phyloP scores from a whole-genome alignment of 2,888 invertebrate species.

The Odontothrips loti region DNA sequence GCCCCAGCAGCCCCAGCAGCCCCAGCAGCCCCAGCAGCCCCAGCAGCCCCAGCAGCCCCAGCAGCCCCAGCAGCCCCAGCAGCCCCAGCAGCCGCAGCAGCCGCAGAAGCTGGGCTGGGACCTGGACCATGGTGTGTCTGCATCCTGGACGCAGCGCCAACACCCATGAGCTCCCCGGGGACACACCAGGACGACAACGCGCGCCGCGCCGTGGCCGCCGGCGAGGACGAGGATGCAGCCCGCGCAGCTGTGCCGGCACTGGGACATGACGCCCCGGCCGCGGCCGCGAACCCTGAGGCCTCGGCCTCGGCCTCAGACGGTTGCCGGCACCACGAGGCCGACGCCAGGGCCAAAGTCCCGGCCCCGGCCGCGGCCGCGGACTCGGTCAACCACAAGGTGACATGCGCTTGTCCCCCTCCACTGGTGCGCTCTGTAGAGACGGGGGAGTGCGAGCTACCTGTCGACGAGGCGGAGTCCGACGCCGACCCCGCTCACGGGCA shows the following conservation, averaged over 20 bases:
- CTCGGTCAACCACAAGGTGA: no score
- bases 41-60: background rate
- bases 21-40: background rate
- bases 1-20: background rate
- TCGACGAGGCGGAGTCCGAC: background rate
- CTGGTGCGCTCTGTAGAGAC: slow-evolving; percentile 8
- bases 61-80: background rate
- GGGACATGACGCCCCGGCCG: no score
- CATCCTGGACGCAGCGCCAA: background rate
- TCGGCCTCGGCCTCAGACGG: no score
- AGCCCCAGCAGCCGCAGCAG: background rate
- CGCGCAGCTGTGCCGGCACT: background rate
- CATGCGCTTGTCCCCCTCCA: background rate
- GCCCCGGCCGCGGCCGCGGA: no score
- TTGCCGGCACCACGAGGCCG: no score
- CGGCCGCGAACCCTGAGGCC: no score
- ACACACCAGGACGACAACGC: no score
- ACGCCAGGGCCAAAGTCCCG: no score
- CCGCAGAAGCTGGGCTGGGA: no score
- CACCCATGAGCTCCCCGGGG: no score
- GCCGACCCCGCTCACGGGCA: background rate
- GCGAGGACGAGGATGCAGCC: background rate
- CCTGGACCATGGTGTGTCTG: background rate
- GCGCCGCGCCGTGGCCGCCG: background rate
- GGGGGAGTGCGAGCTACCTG: slow-evolving; percentile 8